Conservation (phyloP, 2,113 vertebrate species). For the Microcebus ravelobensis region DNA sequence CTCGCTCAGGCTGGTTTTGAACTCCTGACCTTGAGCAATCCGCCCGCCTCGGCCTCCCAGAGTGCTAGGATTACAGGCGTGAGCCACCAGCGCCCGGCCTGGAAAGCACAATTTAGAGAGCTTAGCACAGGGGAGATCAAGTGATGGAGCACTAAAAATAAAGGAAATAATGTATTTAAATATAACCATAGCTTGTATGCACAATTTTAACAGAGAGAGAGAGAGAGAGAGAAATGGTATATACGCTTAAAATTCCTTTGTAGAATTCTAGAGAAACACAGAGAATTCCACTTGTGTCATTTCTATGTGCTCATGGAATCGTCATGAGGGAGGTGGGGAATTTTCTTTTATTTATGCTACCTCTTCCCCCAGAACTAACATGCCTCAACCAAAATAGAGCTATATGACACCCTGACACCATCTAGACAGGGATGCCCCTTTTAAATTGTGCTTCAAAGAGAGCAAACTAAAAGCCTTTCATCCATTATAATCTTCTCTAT, state of each 20-base stretch:
- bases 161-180: neutral
- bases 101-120: neutral
- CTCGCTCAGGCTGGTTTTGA: no score
- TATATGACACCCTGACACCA: neutral
- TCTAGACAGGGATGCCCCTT: neutral
- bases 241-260: neutral
- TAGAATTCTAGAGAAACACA: conserved; percentile 9
- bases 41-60: no score
- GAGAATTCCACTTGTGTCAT: neutral
- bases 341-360: neutral
- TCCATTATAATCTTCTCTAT: neutral
- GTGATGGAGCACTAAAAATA: neutral
- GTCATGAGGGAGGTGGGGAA: neutral
- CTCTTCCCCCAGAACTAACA: neutral
- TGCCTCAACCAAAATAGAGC: neutral
- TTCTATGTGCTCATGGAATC: neutral
- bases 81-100: no score
- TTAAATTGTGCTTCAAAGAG: neutral
- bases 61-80: no score
- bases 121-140: neutral
- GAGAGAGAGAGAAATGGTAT: neutral
- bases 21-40: no score
- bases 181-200: neutral
- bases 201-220: neutral
- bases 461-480: conserved; percentile 12